Base-by-base conservation (phyloP, 1,140 invertebrate genomes). In the Drosophila gunungcola region DNA sequence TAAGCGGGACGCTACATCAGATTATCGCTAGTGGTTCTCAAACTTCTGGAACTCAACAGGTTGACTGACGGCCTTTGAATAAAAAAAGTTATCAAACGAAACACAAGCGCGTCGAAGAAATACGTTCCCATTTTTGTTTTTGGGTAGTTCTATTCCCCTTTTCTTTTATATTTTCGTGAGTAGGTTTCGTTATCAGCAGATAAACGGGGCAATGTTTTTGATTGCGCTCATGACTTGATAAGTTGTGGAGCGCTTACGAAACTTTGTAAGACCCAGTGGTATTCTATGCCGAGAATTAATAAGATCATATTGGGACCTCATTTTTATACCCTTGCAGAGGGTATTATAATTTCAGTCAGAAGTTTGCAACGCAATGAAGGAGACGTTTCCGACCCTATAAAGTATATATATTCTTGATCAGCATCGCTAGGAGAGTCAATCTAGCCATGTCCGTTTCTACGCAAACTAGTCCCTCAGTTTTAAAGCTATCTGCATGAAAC, bases 131-230 rank as follows among this genome's bases (percentile, higher is more conserved):
- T 70, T 53, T 16, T 10, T 25, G 42, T 21, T 53, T 53, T 68
- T 13, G 25, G 54, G 51, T 34, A 16, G 10, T 48, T 34, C 13
- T 32, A 45, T 68, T 68, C 43, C 64, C 7, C 29, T 7, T 7
- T 36, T 45, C 62, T 53, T 48, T 46, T 53, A 21, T 13, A 60
- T 70, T 51, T 75, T 53, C 73, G 73, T 56, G 79, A 70, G 34
- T 56, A n/a, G 64, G 64, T 69, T 61, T 46, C 55, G 54, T 85
- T 84, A 84, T 84, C 81, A 84, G 60, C 53, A 73, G 81, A 84
- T 84, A 84, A 84, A 81, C 77, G 42, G 61, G 58, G 49, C 69
- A 63, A 49, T 72, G 72, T 63, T 64, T 76, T 72, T 75, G 72
- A 82, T 82, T 73, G 77, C 69, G 68, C 69, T 53, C 70, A 41